Base-by-base conservation (phyloP, 2,888 invertebrate genomes). In the Xanthia icteritia region DNA sequence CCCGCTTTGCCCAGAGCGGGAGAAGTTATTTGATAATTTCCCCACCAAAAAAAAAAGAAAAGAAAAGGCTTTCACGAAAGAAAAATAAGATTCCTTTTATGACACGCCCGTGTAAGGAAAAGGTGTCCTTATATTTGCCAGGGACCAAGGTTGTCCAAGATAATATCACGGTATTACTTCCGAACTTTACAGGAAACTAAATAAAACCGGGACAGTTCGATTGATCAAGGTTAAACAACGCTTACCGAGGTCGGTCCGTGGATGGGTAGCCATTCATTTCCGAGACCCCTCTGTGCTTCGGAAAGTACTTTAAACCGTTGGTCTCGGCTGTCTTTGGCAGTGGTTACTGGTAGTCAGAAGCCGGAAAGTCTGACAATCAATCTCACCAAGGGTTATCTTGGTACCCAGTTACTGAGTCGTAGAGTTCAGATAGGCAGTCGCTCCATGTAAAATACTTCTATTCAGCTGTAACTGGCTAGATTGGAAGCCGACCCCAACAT, bases 121-220 rank as follows among this genome's bases (percentile, higher is more conserved):
- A 56, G 56, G 27, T 79, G 31, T 15, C 15, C 20, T 76, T 68
- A 79, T 76, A 48, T 79, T 31, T 79, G 2, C 17, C 9, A n/a
- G 39, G 45, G n/a, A 9, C 20, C 48, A 69, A 76, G 79, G 69
- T 56, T 31, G 27, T 67, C 27, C 36, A 13, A 79, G 48, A 70
- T 69, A 39, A 61, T 45, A 54, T 63, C 36, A 23, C 27, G 27
- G 36, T 54, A 54, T 65, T 77, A 56, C 39, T 80, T 56, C 23
- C 13, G 23, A 68, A 79, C 13, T 78, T 45, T 68, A 23, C 31
- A 63, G 31, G 27, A 68, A 36, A 15, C 20, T 31, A n/a, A n/a
- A 15, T 51, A 54, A 45, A 78, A 78, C 13, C 27, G 45, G 4
- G 6, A 39, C 20, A 8, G 36, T 45, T 23, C 23, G 8, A 36